A percentile compares a stretch with the other conserved stretches of the same genome.
These are phyloP conservation scores for Oeneis ivallda DNA, from an alignment of 2,888 invertebrate genomes.

Conservation along the genomic window DNA sequence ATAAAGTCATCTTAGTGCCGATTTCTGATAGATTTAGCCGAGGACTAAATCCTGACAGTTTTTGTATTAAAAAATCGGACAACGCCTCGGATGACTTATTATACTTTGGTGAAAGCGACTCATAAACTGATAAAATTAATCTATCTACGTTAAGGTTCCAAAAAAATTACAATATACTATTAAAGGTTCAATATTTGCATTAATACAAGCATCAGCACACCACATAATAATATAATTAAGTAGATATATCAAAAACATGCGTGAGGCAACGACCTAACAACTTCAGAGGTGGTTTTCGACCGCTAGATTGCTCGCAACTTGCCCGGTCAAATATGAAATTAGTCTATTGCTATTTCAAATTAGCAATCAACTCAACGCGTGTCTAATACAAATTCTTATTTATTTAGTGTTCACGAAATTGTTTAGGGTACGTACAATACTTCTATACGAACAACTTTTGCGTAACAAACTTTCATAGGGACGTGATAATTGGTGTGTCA, in stretches of 20 bases:
- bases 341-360: conserved; percentile 19
- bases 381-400: background rate
- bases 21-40: too few species aligned
- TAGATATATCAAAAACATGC: background rate
- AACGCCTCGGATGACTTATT: too few species aligned
- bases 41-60: too few species aligned
- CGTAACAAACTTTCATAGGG: background rate
- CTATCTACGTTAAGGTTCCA: too few species aligned
- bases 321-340: conserved; percentile 9
- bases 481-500: background rate
- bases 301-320: conserved; percentile 24
- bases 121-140: too few species aligned
- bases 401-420: background rate
- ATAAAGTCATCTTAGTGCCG: too few species aligned
- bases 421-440: background rate
- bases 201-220: too few species aligned
- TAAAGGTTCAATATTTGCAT: too few species aligned
- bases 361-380: background rate
- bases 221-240: background rate
- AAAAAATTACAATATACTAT: too few species aligned
- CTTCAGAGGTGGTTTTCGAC: conserved; percentile 25
- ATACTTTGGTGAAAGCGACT: too few species aligned
- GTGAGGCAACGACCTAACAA: conserved; percentile 21
- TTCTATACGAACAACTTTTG: background rate
- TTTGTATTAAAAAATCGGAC: too few species aligned